Evolutionary conservation across 2,113 vertebrate species (phyloP).

Genomic region (Labeo catla): DNA sequence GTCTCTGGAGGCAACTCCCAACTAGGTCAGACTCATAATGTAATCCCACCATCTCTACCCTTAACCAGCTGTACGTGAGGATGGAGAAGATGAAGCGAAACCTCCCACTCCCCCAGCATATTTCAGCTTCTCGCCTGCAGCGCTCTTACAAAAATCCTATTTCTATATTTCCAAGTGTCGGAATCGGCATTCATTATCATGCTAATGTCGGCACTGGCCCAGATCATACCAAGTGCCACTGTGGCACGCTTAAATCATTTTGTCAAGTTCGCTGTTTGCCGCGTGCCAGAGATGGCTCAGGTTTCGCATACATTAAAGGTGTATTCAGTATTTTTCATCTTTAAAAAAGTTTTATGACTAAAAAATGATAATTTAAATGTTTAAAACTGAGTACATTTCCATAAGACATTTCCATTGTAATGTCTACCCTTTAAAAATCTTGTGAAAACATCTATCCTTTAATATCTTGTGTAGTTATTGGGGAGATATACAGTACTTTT

Average conservation of each 20-base stretch:
- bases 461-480: not conserved
- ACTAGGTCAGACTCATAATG: conserved; percentile 84
- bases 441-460: not conserved
- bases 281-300: not conserved
- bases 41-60: conserved; percentile 80
- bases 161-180: conserved; percentile 39
- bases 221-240: conserved; percentile 34
- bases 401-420: not conserved
- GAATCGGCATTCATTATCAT: conserved; percentile 49
- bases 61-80: conserved; percentile 70
- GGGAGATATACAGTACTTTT: not conserved
- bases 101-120: conserved; percentile 41
- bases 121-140: conserved; percentile 45
- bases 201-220: conserved; percentile 39
- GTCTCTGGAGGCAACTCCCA: conserved; percentile 81
- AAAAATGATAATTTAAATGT: not conserved
- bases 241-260: conserved; percentile 24
- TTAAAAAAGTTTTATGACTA: not conserved
- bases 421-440: too few species aligned
- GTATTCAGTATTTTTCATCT: not conserved
- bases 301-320: conserved; percentile 18
- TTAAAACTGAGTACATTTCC: not conserved
- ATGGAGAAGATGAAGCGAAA: conserved; percentile 51
- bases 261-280: not conserved
- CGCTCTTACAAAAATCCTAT: conserved; percentile 27